phyloP scores from a whole-genome alignment of 37 sponge, comb jelly and placozoan genomes.

The Eunapius fragilis region DNA sequence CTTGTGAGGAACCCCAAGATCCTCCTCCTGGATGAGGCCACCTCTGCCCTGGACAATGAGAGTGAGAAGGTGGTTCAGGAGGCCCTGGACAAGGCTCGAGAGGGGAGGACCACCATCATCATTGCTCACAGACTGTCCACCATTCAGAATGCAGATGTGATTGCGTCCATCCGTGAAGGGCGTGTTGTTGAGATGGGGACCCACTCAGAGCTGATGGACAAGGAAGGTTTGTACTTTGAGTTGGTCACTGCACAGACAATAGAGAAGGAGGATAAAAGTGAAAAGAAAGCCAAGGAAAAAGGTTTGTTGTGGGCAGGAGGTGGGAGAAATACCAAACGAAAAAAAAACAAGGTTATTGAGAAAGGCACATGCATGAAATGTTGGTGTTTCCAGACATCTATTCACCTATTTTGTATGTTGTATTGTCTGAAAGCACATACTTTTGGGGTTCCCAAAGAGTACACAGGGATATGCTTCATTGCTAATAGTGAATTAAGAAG shows the following conservation, averaged over 20 bases:
- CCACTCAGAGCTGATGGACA: slow-evolving; percentile 59
- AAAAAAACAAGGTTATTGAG: no score
- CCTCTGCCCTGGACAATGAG: slow-evolving; percentile 64
- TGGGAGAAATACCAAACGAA: background rate
- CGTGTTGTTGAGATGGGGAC: slow-evolving; percentile 59
- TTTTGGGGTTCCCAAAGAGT: no score
- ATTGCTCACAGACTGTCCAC: slow-evolving; percentile 73
- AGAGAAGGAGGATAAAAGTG: background rate
- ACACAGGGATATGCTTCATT: no score
- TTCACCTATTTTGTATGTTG: no score
- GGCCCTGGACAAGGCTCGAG: slow-evolving; percentile 70
- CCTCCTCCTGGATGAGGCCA: slow-evolving; percentile 69
- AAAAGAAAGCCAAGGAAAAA: background rate
- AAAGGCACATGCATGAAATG: no score
- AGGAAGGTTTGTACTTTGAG: slow-evolving; percentile 64
- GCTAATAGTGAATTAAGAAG: no score
- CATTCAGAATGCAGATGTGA: slow-evolving; percentile 55
- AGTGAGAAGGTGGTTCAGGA: slow-evolving; percentile 58
- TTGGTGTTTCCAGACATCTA: no score
- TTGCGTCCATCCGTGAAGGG: slow-evolving; percentile 33
- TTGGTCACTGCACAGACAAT: slow-evolving; percentile 67
- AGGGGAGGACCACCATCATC: slow-evolving; percentile 70
- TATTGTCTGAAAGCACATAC: no score
- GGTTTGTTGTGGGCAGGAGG: background rate
- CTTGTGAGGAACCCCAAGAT: slow-evolving; percentile 66